phyloP scores from a whole-genome alignment of 2,797 vertebrate species.

The Sebastes paucispinis region DNA sequence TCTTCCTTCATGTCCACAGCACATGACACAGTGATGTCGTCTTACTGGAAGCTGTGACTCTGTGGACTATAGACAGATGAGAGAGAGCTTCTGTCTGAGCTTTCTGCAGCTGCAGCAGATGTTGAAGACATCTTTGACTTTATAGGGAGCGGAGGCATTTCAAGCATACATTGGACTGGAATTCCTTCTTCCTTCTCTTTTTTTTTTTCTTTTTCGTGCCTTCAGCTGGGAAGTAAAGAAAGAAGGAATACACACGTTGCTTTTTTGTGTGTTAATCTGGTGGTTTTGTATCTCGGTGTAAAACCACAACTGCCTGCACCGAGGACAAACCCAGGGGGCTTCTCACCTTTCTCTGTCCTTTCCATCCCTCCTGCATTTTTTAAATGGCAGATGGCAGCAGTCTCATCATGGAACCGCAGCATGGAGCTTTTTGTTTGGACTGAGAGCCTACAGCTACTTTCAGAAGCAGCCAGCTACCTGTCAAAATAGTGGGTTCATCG shows the following conservation, averaged over 20 bases:
- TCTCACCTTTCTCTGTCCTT: constrained; percentile 30
- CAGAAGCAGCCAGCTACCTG: constrained; percentile 8
- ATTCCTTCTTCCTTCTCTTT: constrained; percentile 48
- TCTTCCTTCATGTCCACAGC: constrained; percentile 16
- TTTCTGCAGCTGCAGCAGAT: constrained; percentile 61
- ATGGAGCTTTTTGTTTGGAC: constrained; percentile 45
- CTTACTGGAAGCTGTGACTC: constrained; percentile 48
- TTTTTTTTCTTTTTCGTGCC: constrained; percentile 29
- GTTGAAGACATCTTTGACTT: constrained; percentile 66
- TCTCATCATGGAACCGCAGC: constrained; percentile 25
- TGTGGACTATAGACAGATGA: constrained; percentile 45
- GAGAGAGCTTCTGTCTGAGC: constrained; percentile 41
- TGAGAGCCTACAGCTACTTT: constrained; percentile 39
- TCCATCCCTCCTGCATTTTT: constrained; percentile 34
- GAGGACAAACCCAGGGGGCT: constrained; percentile 39
- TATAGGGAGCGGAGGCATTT: constrained; percentile 55
- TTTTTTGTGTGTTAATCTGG: background rate
- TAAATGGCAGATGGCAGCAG: constrained; percentile 42
- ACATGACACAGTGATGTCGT: constrained; percentile 34
- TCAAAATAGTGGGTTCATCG: constrained; percentile 10
- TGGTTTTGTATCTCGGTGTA: constrained; percentile 1
- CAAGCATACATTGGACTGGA: constrained; percentile 45
- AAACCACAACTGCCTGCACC: constrained; percentile 8
- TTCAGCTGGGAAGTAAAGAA: constrained; percentile 25
- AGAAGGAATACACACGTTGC: constrained; percentile 7